Evolutionary conservation across 2,888 invertebrate species (phyloP).

Genomic region (Hyppa rectilinea): DNA sequence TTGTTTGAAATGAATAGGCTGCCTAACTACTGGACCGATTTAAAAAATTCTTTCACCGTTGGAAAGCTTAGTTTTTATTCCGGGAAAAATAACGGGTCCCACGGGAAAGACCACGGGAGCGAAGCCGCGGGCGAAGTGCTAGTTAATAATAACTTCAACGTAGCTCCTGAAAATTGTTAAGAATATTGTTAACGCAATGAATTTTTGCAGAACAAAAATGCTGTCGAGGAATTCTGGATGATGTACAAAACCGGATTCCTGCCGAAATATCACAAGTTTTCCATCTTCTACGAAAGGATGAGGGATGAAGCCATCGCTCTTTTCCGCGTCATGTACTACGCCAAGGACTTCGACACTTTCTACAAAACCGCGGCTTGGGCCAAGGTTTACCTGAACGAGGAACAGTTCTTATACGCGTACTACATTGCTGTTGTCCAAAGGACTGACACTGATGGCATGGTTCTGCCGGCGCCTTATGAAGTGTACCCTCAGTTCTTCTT

Average conservation of each 20-base stretch:
- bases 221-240: slow-evolving; percentile 83
- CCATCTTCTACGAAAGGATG: slow-evolving; percentile 85
- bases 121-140: no score
- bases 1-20: no score
- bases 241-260: slow-evolving; percentile 85
- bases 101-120: no score
- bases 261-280: slow-evolving; percentile 87
- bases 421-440: slow-evolving; percentile 91
- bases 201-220: slow-evolving; percentile 82
- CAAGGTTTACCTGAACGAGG: slow-evolving; percentile 91
- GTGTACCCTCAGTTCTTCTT: slow-evolving; percentile 92
- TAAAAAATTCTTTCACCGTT: no score
- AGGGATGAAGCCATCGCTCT: slow-evolving; percentile 88
- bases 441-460: slow-evolving; percentile 89
- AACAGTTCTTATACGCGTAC: slow-evolving; percentile 91
- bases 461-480: slow-evolving; percentile 93
- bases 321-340: slow-evolving; percentile 90
- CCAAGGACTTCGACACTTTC: slow-evolving; percentile 91
- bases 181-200: neutral
- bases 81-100: no score
- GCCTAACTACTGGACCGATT: no score
- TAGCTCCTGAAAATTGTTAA: neutral
- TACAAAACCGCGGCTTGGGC: slow-evolving; percentile 90
- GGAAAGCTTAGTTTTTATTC: no score
- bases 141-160: neutral